Percentiles rank a stretch among this genome's conserved stretches.
Conservation (phyloP, 37 sponge, comb jelly and placozoan species). For the Axinella damicornis region DNA sequence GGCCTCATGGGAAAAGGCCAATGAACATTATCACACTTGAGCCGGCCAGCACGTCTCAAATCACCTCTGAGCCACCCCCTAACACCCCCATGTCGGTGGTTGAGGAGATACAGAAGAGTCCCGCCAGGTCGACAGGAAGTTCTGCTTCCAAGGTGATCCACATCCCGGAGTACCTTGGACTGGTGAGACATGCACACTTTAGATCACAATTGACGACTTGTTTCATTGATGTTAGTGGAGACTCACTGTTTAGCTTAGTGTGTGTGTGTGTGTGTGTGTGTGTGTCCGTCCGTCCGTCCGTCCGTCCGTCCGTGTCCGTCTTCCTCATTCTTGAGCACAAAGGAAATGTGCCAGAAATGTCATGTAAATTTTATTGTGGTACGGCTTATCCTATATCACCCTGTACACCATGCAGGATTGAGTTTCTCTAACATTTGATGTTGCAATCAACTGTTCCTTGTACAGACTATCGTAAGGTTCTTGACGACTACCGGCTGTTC, state of each 20-base stretch:
- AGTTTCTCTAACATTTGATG: too few species aligned
- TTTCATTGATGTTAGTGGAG: too few species aligned
- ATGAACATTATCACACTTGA: background rate
- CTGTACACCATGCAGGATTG: too few species aligned
- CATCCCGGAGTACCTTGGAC: conserved; percentile 31
- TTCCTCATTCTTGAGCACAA: too few species aligned
- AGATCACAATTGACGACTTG: too few species aligned
- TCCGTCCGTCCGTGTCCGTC: too few species aligned
- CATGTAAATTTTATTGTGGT: too few species aligned
- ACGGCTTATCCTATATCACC: too few species aligned
- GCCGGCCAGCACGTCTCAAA: background rate
- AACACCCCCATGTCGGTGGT: too few species aligned
- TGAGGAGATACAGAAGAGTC: background rate
- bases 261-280: conserved; percentile 59
- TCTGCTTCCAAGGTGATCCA: background rate
- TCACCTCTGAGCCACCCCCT: background rate
- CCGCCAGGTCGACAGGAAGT: background rate
- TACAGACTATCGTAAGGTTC: conserved; percentile 47
- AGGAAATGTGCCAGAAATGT: too few species aligned
- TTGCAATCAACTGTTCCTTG: background rate
- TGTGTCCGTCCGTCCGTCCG: conserved; percentile 23
- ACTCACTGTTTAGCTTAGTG: too few species aligned
- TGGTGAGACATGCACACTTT: too few species aligned
- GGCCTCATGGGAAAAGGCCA: background rate
- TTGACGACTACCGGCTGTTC: conserved; percentile 47